These are phyloP conservation scores for Salminus brasiliensis DNA, from an alignment of 2,113 vertebrate species.

Conservation along the genomic window DNA sequence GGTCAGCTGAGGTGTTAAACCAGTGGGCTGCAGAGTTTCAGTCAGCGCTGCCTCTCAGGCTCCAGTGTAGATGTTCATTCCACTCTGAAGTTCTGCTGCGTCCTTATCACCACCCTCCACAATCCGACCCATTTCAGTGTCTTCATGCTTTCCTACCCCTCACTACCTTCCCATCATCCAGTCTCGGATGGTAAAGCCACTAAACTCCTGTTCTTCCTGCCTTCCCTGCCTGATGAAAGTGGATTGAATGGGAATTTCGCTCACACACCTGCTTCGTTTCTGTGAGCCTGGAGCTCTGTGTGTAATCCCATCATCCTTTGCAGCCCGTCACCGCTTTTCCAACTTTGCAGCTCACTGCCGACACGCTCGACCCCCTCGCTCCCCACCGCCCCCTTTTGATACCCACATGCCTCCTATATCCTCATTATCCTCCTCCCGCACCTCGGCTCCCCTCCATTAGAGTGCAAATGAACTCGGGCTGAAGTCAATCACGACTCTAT, in stretches of 20 bases:
- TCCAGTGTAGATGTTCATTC: no score
- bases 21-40: no score
- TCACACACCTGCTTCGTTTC: background rate
- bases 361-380: background rate
- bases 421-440: constrained; percentile 6
- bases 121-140: no score
- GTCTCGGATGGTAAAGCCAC: background rate
- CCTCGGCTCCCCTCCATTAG: constrained; percentile 29
- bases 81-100: no score
- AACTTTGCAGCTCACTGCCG: background rate
- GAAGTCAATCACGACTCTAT: constrained; percentile 37
- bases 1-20: no score
- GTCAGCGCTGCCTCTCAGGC: no score
- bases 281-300: background rate
- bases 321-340: background rate
- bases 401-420: background rate
- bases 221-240: background rate
- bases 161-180: no score
- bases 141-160: no score
- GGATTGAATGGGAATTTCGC: background rate
- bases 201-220: background rate
- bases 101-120: no score
- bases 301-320: background rate
- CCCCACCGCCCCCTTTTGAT: background rate
- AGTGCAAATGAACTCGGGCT: constrained; percentile 39